Percentiles rank a stretch among this genome's conserved stretches.
Conservation (phyloP, 2,888 invertebrate species). For the Netelia inedita region DNA sequence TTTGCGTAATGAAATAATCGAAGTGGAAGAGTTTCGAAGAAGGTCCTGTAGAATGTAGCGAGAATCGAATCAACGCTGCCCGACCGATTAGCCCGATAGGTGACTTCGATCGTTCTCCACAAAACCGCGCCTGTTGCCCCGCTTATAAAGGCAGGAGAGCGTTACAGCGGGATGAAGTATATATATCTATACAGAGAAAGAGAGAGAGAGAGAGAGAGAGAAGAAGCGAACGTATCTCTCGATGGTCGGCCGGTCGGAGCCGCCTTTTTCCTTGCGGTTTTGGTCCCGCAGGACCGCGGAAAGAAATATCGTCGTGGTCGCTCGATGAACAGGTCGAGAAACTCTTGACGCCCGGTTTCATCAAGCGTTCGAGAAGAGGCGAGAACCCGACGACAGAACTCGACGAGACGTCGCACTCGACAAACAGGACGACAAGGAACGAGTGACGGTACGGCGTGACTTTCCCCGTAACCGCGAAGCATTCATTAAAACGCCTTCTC, state of each 20-base stretch:
- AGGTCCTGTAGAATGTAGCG: not conserved
- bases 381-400: constrained; percentile 54
- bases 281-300: constrained; percentile 69
- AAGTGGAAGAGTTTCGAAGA: not conserved
- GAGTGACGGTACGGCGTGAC: constrained; percentile 67
- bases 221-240: constrained; percentile 2
- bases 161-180: too few relatives aligned
- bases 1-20: not conserved
- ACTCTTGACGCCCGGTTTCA: constrained; percentile 68
- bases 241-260: constrained; percentile 61
- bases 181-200: too few relatives aligned
- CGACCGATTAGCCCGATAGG: not conserved
- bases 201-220: too few relatives aligned
- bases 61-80: not conserved
- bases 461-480: constrained; percentile 67
- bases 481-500: constrained; percentile 63
- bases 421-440: constrained; percentile 24
- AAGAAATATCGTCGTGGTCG: constrained; percentile 77
- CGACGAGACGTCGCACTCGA: constrained; percentile 25
- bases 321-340: constrained; percentile 73
- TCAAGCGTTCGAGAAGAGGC: constrained; percentile 35
- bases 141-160: constrained; percentile 24
- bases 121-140: constrained; percentile 68
- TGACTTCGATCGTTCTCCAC: constrained; percentile 6
- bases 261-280: constrained; percentile 73